Base-by-base conservation (phyloP, 1,140 invertebrate species). In the Cydia pomonella region DNA sequence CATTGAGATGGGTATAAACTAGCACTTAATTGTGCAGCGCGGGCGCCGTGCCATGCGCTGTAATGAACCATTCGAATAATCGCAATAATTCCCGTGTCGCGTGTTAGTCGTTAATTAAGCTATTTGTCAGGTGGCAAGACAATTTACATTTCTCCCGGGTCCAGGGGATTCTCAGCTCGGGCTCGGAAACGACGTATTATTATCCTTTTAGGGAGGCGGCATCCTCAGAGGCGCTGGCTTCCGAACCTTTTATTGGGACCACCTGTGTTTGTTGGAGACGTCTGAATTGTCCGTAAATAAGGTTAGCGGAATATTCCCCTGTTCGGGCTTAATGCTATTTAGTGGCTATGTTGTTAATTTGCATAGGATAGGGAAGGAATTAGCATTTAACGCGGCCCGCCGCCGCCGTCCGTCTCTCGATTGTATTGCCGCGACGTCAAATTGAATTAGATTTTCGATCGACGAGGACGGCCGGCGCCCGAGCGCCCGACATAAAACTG, bases 281-380 rank as follows among this genome's bases (percentile, higher is more conserved):
- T 92, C 84, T 93, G 91, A 92, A 93, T 93, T 90, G 91, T 93
- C 85, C 85, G 87, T 92, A 93, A 92, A 93, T 92, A 92, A 91
- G 89, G 84, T 89, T 89, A 84, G 83, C 84, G 86, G 82, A 89
- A 87, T 88, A 88, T 89, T 87, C 84, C 79, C 85, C 75, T 76
- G 77, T 82, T 82, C 72, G 66, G 78, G 81, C 81, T 88, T 85
- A 88, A 82, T 86, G 82, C 82, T 85, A 86, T 88, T 88, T 89
- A 90, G 83, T 83, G 82, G 82, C 81, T 80, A 76, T 86, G 82
- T 76, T 79, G 78, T 82, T 87, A 77, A 86, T 87, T 89, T 87
- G 86, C 84, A 89, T 90, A 81, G 76, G 80, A 75, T 78, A 77
- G 82, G 77, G 82, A 84, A 82, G 76, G 79, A 81, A 84, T 87